Base-by-base conservation (phyloP, 2,113 vertebrate species). In the Xenus cinereus region DNA sequence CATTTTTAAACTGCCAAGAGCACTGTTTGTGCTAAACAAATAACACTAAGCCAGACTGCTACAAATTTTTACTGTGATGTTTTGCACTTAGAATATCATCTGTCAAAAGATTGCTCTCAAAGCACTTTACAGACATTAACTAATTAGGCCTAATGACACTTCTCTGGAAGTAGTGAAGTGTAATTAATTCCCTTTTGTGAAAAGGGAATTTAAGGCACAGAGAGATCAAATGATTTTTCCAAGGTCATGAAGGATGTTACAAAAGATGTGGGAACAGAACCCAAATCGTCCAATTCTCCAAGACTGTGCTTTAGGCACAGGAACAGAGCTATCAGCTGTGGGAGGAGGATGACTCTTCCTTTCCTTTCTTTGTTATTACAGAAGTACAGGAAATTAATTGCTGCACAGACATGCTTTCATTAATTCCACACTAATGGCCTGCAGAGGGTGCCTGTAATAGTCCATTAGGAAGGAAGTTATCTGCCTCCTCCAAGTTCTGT, bases 141-240 rank as follows among this genome's bases (percentile, higher is more conserved):
- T 95, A 94, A 96, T 96, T 97, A 84, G 71, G 48, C 75, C 50
- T 95, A 96, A 96, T 93, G 91, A 96, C 87, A 95, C 74, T 93
- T 95, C 78, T 93, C 77, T 96, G 84, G 84, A 95, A 94, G 74
- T 39, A 91, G 77, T 79, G 89, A 95, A 94, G 62, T 30, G 5
- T 76, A 93, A 95, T 96, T 94, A 96, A 95, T 95, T 93, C 79
- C 32, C 68, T 84, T 91, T 94, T 84, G 84, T 75, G 62, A 68
- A 92, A 95, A 82, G 30, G 53, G 45, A 93, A 89, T 94, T 94
- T 95, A 93, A 89, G 50, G 35, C 66, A 94, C 7, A 2, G 51
- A 46, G 37, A 79, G 74, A 95, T 93, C 78, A 91, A 89, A 87
- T 57, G 5, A 82, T 94, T 96, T 94, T 96, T 93, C 69, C 89